Base-by-base conservation (phyloP, 2,888 invertebrate genomes). In the Cerastoderma edule region DNA sequence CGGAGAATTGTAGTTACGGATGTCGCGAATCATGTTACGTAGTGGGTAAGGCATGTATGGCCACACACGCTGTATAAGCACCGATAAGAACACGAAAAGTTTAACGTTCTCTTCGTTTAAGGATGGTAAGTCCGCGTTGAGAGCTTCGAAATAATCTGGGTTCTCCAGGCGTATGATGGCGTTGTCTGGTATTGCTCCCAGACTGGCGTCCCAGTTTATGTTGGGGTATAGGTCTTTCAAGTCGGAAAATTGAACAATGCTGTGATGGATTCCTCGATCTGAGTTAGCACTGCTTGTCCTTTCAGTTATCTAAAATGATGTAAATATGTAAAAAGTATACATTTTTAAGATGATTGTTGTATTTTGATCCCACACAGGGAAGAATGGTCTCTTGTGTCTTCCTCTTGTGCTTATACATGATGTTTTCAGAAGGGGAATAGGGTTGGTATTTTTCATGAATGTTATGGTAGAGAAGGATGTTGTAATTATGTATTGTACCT, bases 51-150 rank as follows among this genome's bases (percentile, higher is more conserved):
- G 64, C 67, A 74, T 65, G 28, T 71, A 72, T 30, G 53, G 19
- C 74, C 67, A 73, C 24, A 74, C 68, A 8, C 68, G 48, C n/a
- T 78, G 46, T 16, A 66, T n/a, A 0, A 78, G 30, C 0, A 74
- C 65, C 16, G 39, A 54, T 28, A 71, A 28, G 27, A 78, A 78
- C n/a, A 68, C 57, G 57, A 56, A 71, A 30, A 78, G 30, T 54
- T 67, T 71, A 10, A 74, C 22, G 28, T 63, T 64, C 2, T 67
- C 50, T 16, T 30, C 27, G 19, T 60, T 56, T 13, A 57, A 65
- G 5, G 39, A 48, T 35, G 32, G 22, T 22, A 60, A 65, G 3
- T 67, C n/a, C 6, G 19, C 16, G 50, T 78, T 46, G 3, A 78
- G 48, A 10, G 39, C 16, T 28, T 64, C 16, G 46, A 78, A 78